These are phyloP conservation scores for Neostethus bicornis DNA, from an alignment of 2,797 vertebrate species.

Conservation along the genomic window DNA sequence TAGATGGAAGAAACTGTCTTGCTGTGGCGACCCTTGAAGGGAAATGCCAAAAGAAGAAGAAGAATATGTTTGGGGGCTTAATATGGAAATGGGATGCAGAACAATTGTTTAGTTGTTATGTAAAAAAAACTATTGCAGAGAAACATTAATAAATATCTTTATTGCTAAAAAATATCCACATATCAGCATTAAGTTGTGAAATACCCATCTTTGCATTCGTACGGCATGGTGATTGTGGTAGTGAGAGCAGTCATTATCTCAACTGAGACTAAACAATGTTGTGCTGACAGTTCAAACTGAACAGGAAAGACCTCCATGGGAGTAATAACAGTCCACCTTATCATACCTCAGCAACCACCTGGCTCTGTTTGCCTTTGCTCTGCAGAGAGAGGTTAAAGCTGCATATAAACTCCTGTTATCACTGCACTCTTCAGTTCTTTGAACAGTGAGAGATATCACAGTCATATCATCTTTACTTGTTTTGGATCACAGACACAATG, in stretches of 20 bases:
- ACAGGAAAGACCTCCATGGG: slow-evolving; percentile 2
- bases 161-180: slow-evolving; percentile 3
- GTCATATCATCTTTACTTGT: neutral
- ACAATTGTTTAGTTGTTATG: no score
- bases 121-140: no score
- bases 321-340: slow-evolving; percentile 4
- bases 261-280: slow-evolving; percentile 10
- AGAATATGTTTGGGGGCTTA: no score
- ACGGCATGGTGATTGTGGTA: neutral
- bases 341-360: slow-evolving; percentile 10
- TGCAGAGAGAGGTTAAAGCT: slow-evolving; percentile 29
- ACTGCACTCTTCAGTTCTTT: neutral
- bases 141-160: neutral
- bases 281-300: slow-evolving; percentile 11
- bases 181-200: neutral
- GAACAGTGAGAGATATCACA: neutral
- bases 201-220: neutral
- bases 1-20: no score
- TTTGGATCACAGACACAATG: neutral
- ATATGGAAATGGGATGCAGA: no score
- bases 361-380: slow-evolving; percentile 15
- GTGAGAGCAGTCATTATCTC: slow-evolving; percentile 7
- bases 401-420: slow-evolving; percentile 25
- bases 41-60: no score
- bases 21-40: no score